Conservation (phyloP, 1,140 invertebrate genomes). For the Contarinia nasturtii region DNA sequence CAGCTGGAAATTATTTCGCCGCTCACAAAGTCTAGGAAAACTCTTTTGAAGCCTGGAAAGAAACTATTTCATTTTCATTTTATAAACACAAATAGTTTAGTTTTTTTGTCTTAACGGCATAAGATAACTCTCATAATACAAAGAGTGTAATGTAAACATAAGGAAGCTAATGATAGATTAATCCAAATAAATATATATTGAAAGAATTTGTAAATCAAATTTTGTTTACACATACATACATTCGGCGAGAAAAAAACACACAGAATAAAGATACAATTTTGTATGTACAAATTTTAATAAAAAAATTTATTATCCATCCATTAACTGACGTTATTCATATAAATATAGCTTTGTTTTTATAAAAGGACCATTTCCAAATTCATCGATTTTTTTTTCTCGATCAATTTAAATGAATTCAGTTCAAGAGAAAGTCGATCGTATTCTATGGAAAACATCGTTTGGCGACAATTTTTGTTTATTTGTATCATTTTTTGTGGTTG, state of each 20-base stretch:
- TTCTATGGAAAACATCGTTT: not conserved
- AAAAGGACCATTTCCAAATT: not conserved
- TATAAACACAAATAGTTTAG: too few species aligned
- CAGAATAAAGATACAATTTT: too few species aligned
- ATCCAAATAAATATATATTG: too few species aligned
- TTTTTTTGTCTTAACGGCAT: too few species aligned
- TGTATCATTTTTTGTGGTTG: not conserved
- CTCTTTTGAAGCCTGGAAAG: slow-evolving; percentile 19
- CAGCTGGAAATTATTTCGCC: slow-evolving; percentile 22
- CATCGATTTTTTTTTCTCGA: not conserved
- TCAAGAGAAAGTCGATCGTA: not conserved
- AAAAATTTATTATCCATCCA: too few species aligned
- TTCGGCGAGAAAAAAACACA: too few species aligned
- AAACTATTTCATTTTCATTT: too few species aligned
- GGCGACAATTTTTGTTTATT: not conserved
- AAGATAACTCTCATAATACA: not conserved
- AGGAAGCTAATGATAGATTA: too few species aligned
- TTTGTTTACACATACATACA: too few species aligned
- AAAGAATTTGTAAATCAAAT: too few species aligned
- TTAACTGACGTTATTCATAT: not conserved
- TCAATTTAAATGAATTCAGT: not conserved
- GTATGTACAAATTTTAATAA: too few species aligned
- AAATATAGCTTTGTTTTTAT: not conserved
- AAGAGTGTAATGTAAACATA: too few species aligned
- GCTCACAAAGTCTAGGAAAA: slow-evolving; percentile 20